Conservation (phyloP, 2,797 vertebrate genomes). For the Gallinago stenura region DNA sequence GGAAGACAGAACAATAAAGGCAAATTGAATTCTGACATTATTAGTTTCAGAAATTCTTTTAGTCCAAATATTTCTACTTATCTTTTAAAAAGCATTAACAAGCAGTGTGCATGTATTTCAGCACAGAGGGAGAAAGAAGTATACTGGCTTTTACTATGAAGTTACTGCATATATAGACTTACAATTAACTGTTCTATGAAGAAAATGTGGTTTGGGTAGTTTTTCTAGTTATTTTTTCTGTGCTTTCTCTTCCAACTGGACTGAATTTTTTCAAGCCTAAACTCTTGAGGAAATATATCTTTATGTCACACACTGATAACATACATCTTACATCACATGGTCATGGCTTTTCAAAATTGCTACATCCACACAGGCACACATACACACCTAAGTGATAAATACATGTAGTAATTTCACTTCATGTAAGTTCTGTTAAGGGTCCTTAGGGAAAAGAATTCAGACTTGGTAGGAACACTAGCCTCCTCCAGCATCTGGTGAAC, state of each 20-base stretch:
- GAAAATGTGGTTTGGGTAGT: neutral
- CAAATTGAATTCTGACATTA: neutral
- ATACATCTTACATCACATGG: neutral
- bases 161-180: neutral
- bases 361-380: neutral
- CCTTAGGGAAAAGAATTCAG: neutral
- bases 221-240: neutral
- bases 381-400: neutral
- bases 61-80: neutral
- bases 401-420: neutral
- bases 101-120: neutral
- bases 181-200: neutral
- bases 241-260: neutral
- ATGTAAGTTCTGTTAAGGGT: neutral
- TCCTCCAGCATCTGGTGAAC: neutral
- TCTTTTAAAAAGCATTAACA: neutral
- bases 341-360: neutral
- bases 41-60: neutral
- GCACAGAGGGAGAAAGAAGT: neutral
- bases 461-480: neutral
- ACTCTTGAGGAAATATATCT: neutral
- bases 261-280: neutral
- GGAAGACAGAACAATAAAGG: neutral
- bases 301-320: neutral
- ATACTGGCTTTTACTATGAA: neutral